Evolutionary conservation across 1,140 invertebrate species (phyloP).

Genomic region (Apis cerana): DNA sequence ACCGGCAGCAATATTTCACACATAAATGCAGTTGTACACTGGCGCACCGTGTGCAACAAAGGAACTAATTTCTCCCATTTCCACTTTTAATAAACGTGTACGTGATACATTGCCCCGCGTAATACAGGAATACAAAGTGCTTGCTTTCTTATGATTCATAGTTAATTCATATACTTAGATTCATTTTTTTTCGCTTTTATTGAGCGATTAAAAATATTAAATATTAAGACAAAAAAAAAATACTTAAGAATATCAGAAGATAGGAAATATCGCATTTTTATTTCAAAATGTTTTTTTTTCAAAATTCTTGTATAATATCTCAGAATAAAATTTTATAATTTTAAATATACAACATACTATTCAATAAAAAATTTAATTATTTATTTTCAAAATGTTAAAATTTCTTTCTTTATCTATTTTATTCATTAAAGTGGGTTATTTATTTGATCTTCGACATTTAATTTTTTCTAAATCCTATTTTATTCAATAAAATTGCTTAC

Average conservation of each 20-base stretch:
- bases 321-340: no score
- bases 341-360: no score
- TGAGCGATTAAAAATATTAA: not conserved
- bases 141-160: not conserved
- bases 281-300: not conserved
- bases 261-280: no score
- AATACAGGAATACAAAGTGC: not conserved
- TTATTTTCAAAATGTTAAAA: no score
- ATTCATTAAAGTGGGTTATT: no score
- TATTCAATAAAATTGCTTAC: no score
- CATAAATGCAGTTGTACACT: conserved; percentile 9
- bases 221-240: not conserved
- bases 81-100: conserved; percentile 3
- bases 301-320: not conserved
- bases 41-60: not conserved
- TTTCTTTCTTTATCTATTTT: no score
- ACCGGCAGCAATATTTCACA: not conserved
- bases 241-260: no score
- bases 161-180: not conserved
- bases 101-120: not conserved
- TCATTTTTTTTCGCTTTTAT: not conserved
- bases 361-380: no score
- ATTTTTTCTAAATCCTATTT: no score
- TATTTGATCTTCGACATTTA: no score
- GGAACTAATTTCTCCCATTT: conserved; percentile 8